phyloP scores from a whole-genome alignment of 2,797 vertebrate genomes.

The Hydrolagus colliei region DNA sequence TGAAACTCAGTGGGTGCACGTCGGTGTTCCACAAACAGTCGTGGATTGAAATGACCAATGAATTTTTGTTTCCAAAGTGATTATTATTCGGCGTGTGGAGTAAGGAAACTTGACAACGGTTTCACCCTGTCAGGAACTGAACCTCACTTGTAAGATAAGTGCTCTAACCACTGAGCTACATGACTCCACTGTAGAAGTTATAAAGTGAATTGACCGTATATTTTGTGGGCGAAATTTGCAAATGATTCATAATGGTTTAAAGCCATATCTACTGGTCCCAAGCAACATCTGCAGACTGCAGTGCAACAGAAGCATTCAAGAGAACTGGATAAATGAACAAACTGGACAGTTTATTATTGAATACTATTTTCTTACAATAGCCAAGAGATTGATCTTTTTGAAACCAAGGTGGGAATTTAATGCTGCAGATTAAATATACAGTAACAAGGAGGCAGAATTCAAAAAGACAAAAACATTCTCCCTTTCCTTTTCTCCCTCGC shows the following conservation, averaged over 20 bases:
- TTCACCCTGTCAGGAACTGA: too few species aligned
- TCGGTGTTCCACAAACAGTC: too few species aligned
- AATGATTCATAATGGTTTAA: not conserved
- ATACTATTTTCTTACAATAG: not conserved
- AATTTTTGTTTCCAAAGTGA: too few species aligned
- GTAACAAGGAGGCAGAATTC: not conserved
- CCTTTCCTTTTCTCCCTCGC: not conserved
- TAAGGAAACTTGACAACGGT: too few species aligned
- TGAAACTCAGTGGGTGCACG: too few species aligned
- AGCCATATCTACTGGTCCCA: not conserved
- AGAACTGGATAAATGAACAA: not conserved
- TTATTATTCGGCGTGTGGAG: too few species aligned
- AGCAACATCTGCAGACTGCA: not conserved
- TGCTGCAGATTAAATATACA: not conserved
- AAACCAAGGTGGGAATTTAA: not conserved
- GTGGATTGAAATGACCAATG: too few species aligned
- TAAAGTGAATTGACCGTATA: too few species aligned
- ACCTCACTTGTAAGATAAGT: too few species aligned
- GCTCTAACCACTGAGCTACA: too few species aligned
- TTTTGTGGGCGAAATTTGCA: slow-evolving; percentile 42
- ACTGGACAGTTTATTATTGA: too few species aligned
- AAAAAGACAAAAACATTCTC: not conserved
- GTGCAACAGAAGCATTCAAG: not conserved
- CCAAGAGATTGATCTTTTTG: not conserved
- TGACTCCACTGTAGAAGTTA: too few species aligned